Conservation (phyloP, 1,140 invertebrate species). For the Panulirus ornatus region DNA sequence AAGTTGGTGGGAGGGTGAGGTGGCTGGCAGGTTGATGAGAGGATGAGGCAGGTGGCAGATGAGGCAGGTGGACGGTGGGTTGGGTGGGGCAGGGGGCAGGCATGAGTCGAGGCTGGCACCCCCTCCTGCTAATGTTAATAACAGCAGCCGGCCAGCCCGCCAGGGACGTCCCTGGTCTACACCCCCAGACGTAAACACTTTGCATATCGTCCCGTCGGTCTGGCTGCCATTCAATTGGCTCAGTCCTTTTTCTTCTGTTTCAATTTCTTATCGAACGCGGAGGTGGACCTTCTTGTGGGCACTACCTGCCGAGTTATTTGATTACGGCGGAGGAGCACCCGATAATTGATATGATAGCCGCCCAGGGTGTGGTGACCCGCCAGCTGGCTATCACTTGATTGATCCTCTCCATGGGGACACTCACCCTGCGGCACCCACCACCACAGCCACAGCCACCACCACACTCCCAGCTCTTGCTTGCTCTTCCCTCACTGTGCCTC, state of each 20-base stretch:
- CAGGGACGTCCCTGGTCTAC: background rate
- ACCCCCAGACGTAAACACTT: slow-evolving; percentile 1
- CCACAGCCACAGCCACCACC: no score
- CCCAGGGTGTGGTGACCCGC: background rate
- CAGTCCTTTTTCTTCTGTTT: slow-evolving; percentile 50
- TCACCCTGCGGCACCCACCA: no score
- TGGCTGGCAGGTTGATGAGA: no score
- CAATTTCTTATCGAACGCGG: slow-evolving; percentile 49
- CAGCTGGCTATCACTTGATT: slow-evolving; percentile 65
- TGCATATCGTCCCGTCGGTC: slow-evolving; percentile 18
- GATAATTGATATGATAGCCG: slow-evolving; percentile 69
- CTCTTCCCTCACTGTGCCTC: background rate
- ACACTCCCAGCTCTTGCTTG: background rate
- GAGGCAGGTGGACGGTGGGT: background rate
- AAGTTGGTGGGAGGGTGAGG: no score
- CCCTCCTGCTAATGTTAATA: slow-evolving; percentile 19
- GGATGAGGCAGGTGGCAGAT: background rate
- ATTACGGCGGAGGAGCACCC: slow-evolving; percentile 37
- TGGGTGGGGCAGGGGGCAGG: background rate
- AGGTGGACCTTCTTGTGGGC: slow-evolving; percentile 40
- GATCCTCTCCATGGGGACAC: slow-evolving; percentile 30
- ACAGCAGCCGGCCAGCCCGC: background rate
- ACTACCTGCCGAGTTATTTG: slow-evolving; percentile 66
- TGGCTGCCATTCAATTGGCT: slow-evolving; percentile 26
- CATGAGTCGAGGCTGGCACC: background rate